Evolutionary conservation across 2,113 vertebrate genomes (phyloP), one percentile per base, ranked within the genome.

Genomic region (Trachemys scripta): DNA sequence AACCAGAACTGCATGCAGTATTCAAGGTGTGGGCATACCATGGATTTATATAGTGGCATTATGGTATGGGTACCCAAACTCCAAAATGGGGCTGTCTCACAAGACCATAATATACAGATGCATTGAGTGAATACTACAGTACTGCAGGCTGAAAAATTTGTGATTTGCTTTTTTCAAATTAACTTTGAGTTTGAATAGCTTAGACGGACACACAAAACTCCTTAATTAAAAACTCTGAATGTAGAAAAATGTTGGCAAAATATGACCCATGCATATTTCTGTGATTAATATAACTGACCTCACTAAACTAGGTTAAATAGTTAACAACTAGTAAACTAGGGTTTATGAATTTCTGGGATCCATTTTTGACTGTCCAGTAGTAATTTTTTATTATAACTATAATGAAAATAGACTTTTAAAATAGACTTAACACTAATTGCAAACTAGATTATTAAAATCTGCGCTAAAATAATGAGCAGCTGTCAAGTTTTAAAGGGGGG

Each of bases 111-210:
- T 79, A 5, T 0, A 1, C 47, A 84, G 8, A 16, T 79, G 51
- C 22, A 42, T 76, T 24, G 57, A 80, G 22, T 0, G 3, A 20
- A 76, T 20, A 53, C 13, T 85, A 19, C 50, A 27, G 81, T 81
- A 1, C 1, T 1, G 0, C 2, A 31, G 82, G 5, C 8, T 82
- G 13, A 1, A 16, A 87, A 10, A 6, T 42, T 87, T 82, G 25
- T 42, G 20, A 76, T 45, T 82, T 90, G 29, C 24, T 25, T 95
- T 79, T 80, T 92, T 14, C 2, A 24, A 0, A 0, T 80, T 59
- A 16, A 42, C 92, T 90, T 51, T 76, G 49, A 9, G n/a, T 54
- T 3, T 38, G 62, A 35, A 6, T 75, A 81, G 24, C 54, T 59
- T 22, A 82, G 25, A 69, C 88, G 38, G 20, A 86, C 84, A 31